These are phyloP conservation scores for Cochlearius cochlearius DNA, from an alignment of 2,113 vertebrate species.

Conservation along the genomic window DNA sequence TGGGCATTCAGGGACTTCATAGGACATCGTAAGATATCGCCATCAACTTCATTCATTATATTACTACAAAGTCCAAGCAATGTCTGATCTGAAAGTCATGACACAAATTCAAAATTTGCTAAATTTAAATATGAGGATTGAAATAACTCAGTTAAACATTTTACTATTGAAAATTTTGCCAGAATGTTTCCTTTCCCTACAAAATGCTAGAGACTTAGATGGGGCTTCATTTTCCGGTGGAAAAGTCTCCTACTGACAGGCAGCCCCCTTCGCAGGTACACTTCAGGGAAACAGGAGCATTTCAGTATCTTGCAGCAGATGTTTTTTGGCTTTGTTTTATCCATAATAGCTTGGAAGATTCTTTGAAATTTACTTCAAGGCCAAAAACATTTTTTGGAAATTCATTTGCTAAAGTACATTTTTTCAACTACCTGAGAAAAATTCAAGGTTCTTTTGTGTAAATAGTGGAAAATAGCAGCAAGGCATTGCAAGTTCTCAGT, in stretches of 20 bases:
- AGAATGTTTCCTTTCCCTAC: background rate
- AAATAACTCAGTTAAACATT: background rate
- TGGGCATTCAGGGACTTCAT: background rate
- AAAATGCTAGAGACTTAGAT: background rate
- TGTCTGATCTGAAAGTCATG: background rate
- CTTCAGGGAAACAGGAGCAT: background rate
- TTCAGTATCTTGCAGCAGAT: background rate
- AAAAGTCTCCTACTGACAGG: background rate
- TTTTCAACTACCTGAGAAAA: background rate
- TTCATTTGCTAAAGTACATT: background rate
- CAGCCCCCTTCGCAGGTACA: background rate
- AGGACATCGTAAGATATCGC: background rate
- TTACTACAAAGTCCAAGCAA: background rate
- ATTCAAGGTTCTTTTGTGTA: background rate
- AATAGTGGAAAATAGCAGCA: background rate
- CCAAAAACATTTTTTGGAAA: background rate
- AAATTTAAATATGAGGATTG: background rate
- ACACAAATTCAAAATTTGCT: background rate
- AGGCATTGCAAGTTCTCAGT: background rate
- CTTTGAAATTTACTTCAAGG: background rate
- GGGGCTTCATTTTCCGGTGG: background rate
- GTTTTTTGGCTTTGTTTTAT: background rate
- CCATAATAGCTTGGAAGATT: background rate
- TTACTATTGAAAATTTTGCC: background rate
- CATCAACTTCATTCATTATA: background rate